Evolutionary conservation across 2,797 vertebrate species (phyloP), one percentile per base, ranked within the genome.

Genomic region (Pseudochromis fuscus): DNA sequence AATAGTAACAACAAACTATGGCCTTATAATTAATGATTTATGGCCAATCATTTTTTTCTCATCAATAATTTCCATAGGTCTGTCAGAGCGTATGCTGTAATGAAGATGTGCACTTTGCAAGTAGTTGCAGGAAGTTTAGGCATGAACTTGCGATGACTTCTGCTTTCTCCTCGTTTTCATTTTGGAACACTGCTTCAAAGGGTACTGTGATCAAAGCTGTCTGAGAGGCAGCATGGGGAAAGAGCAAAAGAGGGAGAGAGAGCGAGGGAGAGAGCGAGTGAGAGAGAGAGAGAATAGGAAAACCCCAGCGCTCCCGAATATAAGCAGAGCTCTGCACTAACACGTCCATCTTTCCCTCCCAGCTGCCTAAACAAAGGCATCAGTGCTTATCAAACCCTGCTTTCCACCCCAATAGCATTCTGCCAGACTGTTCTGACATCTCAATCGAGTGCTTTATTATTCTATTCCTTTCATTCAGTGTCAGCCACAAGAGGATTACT

Each of bases 141-240:
- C 91, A 82, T 95, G 94, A 93, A 91, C 94, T 95, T 94, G 88
- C 91, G 92, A 92, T 94, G 89, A 95, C 94, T 96, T 92, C 93
- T 94, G 92, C 93, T 93, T 94, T 91, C 92, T 94, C 88, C 90
- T 90, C 90, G 87, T 91, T 94, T 94, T 94, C 92, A 89, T 94
- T 93, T 93, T 94, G 92, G 86, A 95, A 91, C 84, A 71, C 94
- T 93, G 92, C 94, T 96, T 97, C 95, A 97, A 96, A 97, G 95
- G 89, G 85, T 87, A 51, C 91, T 79, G 89, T 95, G 95, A 96
- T 96, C 95, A 98, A 96, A 96, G 95, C 94, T 92, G 93, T 94
- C 94, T 93, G 93, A 93, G 91, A 85, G 89, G 92, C 92, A 91
- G 91, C 91, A 87, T 85, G 88, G 89, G 91, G 89, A 91, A 89